phyloP scores from a whole-genome alignment of 2,113 vertebrate genomes.

The Bubo bubo region DNA sequence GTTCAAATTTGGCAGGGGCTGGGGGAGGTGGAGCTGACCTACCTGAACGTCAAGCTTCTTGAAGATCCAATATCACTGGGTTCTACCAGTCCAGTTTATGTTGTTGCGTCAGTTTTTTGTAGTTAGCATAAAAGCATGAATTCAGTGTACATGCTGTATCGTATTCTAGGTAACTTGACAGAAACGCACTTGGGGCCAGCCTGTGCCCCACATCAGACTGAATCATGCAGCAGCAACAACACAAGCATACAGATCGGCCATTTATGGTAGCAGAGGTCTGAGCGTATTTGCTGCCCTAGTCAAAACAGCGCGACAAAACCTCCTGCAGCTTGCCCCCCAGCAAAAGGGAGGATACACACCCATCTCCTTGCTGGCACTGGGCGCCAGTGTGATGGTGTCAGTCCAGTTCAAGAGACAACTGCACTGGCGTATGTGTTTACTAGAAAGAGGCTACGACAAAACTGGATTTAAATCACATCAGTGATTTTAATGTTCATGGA shows the following conservation, averaged over 20 bases:
- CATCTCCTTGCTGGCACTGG: not conserved
- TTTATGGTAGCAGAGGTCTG: not conserved
- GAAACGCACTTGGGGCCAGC: not conserved
- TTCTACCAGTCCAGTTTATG: not conserved
- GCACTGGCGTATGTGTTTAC: not conserved
- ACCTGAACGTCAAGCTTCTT: not conserved
- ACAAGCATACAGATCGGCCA: rapidly evolving
- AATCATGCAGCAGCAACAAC: not conserved
- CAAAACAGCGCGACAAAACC: not conserved
- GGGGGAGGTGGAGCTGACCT: not conserved
- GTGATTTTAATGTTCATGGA: not conserved
- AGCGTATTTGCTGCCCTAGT: not conserved
- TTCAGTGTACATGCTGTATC: not conserved
- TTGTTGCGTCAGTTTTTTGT: not conserved
- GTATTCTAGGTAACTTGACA: not conserved
- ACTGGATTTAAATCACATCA: not conserved
- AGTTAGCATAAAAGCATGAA: not conserved
- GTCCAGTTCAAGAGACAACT: not conserved
- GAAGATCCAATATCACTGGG: not conserved
- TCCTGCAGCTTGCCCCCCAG: not conserved
- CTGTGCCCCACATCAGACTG: not conserved
- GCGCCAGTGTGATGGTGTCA: not conserved
- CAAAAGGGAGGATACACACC: not conserved
- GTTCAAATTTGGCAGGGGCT: not conserved
- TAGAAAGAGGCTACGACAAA: not conserved